These are phyloP conservation scores for Aurelia sp. DNA, from an alignment of 30 jellyfish, hydroid and myxozoan species.

Conservation along the genomic window DNA sequence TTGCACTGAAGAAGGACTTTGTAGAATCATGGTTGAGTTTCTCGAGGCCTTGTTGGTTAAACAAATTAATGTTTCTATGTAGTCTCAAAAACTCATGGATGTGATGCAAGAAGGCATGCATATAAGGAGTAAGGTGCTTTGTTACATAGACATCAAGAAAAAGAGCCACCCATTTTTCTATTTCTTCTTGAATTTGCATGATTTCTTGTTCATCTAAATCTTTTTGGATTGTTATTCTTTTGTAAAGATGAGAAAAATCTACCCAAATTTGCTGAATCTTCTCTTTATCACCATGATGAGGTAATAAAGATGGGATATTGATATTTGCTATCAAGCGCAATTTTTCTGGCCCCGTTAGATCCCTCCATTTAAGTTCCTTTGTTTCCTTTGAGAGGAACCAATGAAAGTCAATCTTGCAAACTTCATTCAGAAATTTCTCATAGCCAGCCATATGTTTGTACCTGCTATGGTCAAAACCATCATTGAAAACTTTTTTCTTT, in stretches of 20 bases:
- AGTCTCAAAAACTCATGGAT: background rate
- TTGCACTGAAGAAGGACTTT: conserved; percentile 1
- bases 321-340: background rate
- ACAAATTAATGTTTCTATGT: background rate
- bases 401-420: too few relatives aligned
- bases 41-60: conserved; percentile 16
- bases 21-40: background rate
- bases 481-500: background rate
- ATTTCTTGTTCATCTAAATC: too few relatives aligned
- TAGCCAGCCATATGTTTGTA: too few relatives aligned
- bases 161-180: too few relatives aligned
- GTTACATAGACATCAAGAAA: too few relatives aligned
- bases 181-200: too few relatives aligned
- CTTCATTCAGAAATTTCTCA: too few relatives aligned
- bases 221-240: too few relatives aligned
- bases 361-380: background rate
- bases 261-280: too few relatives aligned
- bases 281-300: background rate
- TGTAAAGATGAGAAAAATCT: too few relatives aligned
- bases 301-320: background rate
- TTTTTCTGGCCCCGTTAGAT: conserved; percentile 33
- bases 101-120: background rate
- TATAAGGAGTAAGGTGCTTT: too few relatives aligned
- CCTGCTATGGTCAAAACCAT: background rate
- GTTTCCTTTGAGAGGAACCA: background rate